These are phyloP conservation scores for Euschistus heros DNA, from an alignment of 1,140 invertebrate species.

Conservation along the genomic window DNA sequence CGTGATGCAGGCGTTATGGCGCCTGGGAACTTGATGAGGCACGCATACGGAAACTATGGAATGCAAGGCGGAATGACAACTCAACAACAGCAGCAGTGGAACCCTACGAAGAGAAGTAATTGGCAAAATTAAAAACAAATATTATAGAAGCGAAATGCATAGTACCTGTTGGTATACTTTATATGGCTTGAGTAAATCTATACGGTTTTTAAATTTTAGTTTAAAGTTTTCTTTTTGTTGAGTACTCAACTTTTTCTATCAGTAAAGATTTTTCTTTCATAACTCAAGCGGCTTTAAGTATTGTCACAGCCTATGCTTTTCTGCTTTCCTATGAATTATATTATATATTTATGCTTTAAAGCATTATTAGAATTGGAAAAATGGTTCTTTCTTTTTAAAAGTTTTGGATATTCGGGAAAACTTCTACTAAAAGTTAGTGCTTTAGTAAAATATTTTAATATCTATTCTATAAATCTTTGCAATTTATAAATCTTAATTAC, in stretches of 20 bases:
- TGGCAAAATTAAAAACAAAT: slow-evolving; percentile 12
- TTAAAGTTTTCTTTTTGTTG: not conserved
- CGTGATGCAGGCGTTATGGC: slow-evolving; percentile 39
- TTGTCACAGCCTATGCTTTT: slow-evolving; percentile 13
- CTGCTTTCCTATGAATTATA: slow-evolving; percentile 2
- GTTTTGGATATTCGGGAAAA: not conserved
- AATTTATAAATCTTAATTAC: not conserved
- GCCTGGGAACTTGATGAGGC: slow-evolving; percentile 44
- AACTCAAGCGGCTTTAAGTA: slow-evolving; percentile 15
- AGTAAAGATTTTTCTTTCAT: not conserved
- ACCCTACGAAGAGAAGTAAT: slow-evolving; percentile 46
- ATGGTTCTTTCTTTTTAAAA: not conserved
- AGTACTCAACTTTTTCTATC: not conserved
- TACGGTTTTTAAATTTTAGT: slow-evolving; percentile 1
- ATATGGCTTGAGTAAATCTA: slow-evolving; percentile 17
- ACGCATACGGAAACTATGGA: slow-evolving; percentile 48
- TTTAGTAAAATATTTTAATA: not conserved
- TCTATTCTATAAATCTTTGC: not conserved
- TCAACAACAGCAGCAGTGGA: slow-evolving; percentile 48
- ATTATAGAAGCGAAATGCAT: slow-evolving; percentile 11
- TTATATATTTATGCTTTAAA: slow-evolving; percentile 7
- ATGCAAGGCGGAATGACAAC: slow-evolving; percentile 42
- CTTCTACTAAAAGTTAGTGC: slow-evolving; percentile 7
- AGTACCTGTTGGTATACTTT: slow-evolving; percentile 14
- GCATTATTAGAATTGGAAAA: not conserved